Evolutionary conservation across 2,888 invertebrate genomes (phyloP).

Genomic region (Rhorus exstirpatorius): DNA sequence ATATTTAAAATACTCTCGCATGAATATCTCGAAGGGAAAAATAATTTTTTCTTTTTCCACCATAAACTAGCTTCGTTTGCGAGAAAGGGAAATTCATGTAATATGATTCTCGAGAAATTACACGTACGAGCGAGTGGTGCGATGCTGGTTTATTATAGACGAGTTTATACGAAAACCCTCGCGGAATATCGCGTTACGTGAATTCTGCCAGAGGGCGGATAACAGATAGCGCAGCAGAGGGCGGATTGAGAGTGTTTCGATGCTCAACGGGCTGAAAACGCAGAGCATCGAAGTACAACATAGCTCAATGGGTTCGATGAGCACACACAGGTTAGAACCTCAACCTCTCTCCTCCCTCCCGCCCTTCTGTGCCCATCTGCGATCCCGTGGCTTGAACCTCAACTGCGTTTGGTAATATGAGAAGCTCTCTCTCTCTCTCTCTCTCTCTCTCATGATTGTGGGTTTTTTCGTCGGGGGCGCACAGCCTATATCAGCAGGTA

Average conservation of each 20-base stretch:
- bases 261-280: slow-evolving; percentile 42
- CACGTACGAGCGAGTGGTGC: neutral
- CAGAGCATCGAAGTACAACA: slow-evolving; percentile 35
- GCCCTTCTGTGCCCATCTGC: neutral
- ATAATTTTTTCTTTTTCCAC: neutral
- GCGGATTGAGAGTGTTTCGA: slow-evolving; percentile 46
- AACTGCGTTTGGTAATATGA: slow-evolving; percentile 27
- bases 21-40: neutral
- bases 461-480: slow-evolving; percentile 4
- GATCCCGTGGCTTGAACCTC: slow-evolving; percentile 1
- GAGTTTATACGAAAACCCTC: slow-evolving; percentile 42
- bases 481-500: slow-evolving; percentile 7
- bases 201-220: slow-evolving; percentile 39
- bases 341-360: slow-evolving; percentile 53
- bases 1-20: too few species aligned
- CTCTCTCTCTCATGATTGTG: neutral
- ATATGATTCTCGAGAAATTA: slow-evolving; percentile 38
- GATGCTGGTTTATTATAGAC: slow-evolving; percentile 35
- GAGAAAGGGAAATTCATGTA: slow-evolving; percentile 26
- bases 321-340: slow-evolving; percentile 67
- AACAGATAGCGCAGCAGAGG: slow-evolving; percentile 74
- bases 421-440: slow-evolving; percentile 4
- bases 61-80: neutral
- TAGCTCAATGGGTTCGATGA: slow-evolving; percentile 33
- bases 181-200: slow-evolving; percentile 48